phyloP scores from a whole-genome alignment of 30 jellyfish, hydroid and myxozoan genomes.

The Aurelia sp. region DNA sequence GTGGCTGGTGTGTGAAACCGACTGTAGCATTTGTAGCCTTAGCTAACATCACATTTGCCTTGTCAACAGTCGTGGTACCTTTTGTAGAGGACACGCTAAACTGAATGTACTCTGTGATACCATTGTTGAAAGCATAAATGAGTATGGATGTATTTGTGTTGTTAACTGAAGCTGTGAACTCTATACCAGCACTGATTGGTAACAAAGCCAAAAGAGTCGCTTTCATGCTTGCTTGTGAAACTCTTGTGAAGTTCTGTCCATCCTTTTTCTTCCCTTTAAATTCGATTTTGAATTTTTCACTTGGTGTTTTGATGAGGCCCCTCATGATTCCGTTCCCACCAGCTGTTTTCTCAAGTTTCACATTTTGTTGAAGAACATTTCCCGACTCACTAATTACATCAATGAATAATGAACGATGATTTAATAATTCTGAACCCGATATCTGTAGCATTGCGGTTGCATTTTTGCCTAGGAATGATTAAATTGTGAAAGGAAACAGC shows the following conservation, averaged over 20 bases:
- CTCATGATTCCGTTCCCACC: slow-evolving; percentile 21
- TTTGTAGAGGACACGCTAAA: slow-evolving; percentile 2
- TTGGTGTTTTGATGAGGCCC: slow-evolving; percentile 35
- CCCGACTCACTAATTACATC: slow-evolving; percentile 39
- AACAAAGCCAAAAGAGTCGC: slow-evolving; percentile 37
- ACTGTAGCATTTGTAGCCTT: slow-evolving; percentile 36
- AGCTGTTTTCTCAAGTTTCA: not conserved
- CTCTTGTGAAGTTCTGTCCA: slow-evolving; percentile 55
- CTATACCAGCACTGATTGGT: slow-evolving; percentile 36
- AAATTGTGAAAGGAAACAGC: too few species aligned
- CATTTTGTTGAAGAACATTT: slow-evolving; percentile 1
- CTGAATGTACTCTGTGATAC: not conserved
- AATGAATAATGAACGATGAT: slow-evolving; percentile 3
- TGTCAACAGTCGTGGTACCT: slow-evolving; percentile 8
- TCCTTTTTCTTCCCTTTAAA: slow-evolving; percentile 21
- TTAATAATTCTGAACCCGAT: slow-evolving; percentile 29
- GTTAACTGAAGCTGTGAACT: slow-evolving; percentile 42
- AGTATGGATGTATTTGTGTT: slow-evolving; percentile 31
- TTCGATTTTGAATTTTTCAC: slow-evolving; percentile 24
- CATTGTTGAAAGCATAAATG: slow-evolving; percentile 24
- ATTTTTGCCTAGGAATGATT: slow-evolving; percentile 22
- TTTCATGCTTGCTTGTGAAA: slow-evolving; percentile 30
- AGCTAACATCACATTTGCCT: not conserved
- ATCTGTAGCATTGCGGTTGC: slow-evolving; percentile 51
- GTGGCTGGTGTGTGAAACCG: slow-evolving; percentile 14